Conservation (phyloP, 2,113 vertebrate genomes). For the Numida meleagris region DNA sequence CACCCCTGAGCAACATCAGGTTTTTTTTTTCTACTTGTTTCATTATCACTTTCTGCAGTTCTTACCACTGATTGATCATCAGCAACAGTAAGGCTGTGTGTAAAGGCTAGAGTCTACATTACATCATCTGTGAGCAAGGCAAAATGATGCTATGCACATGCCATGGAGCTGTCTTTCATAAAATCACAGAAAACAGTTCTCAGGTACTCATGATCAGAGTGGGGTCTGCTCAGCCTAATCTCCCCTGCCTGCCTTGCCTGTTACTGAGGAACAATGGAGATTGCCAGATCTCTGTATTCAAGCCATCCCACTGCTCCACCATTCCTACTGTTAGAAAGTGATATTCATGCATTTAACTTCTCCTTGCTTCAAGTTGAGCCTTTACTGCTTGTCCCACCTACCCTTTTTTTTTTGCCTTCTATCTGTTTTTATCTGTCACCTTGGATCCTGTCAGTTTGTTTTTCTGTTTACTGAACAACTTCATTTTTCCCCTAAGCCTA, state of each 20-base stretch:
- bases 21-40: not conserved
- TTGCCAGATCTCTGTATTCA: not conserved
- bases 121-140: not conserved
- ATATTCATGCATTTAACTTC: not conserved
- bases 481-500: not conserved
- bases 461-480: not conserved
- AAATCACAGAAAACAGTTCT: not conserved
- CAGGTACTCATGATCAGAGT: not conserved
- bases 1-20: not conserved
- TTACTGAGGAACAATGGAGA: not conserved
- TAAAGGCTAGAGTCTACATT: not conserved
- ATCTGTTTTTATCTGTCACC: not conserved
- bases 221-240: not conserved
- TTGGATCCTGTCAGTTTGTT: not conserved
- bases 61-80: not conserved
- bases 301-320: not conserved
- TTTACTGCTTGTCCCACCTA: not conserved
- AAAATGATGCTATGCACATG: not conserved
- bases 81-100: not conserved
- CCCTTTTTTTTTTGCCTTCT: rapidly evolving
- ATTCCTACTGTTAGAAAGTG: not conserved
- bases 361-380: not conserved
- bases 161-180: not conserved
- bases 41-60: not conserved
- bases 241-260: not conserved